Conservation (phyloP, 2,113 vertebrate species). For the Cricetomys ansorgei region DNA sequence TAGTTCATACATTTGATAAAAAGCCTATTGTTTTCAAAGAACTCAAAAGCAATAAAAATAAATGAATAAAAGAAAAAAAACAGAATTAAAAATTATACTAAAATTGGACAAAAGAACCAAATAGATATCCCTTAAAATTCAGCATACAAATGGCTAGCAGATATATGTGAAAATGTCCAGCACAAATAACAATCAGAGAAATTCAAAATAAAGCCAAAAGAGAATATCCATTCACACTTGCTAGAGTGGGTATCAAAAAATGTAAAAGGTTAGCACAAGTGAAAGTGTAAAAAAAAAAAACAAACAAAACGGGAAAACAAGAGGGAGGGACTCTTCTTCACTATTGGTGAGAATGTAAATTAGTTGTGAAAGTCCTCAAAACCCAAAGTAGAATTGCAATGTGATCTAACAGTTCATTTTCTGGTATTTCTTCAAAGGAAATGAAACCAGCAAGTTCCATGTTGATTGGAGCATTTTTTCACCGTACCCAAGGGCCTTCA, state of each 20-base stretch:
- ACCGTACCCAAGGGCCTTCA: not conserved
- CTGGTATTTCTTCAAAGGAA: not conserved
- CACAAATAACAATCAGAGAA: not conserved
- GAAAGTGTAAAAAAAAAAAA: not conserved
- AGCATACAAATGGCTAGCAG: not conserved
- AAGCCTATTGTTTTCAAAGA: not conserved
- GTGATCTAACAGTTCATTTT: not conserved
- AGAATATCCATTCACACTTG: no score
- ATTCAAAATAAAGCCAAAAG: not conserved
- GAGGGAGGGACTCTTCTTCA: not conserved
- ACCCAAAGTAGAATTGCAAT: no score
- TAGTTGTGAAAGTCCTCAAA: not conserved
- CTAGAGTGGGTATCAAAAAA: not conserved
- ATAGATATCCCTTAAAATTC: not conserved
- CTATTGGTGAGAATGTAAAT: not conserved
- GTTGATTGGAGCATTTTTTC: not conserved
- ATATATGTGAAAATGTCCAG: not conserved
- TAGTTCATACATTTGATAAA: not conserved
- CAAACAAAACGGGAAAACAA: no score
- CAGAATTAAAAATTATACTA: not conserved
- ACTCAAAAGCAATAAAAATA: not conserved
- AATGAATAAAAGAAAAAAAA: rapidly evolving
- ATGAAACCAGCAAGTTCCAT: not conserved
- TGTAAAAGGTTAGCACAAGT: not conserved
- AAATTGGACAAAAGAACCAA: not conserved